Evolutionary conservation across 2,113 vertebrate species (phyloP), one percentile per base, ranked within the genome.

Genomic region (Spea multiplicata): DNA sequence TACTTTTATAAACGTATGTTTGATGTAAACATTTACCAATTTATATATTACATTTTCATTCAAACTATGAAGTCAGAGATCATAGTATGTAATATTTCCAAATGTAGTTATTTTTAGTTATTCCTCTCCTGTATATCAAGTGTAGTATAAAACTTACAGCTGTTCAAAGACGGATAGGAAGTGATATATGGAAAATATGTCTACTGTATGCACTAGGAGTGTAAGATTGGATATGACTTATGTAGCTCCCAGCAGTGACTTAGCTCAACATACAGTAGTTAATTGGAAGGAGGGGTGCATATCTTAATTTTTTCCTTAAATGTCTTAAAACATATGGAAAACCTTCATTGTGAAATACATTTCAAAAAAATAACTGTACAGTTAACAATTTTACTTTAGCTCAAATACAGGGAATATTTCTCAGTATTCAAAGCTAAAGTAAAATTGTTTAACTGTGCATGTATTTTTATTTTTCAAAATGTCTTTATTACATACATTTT

Each of bases 161-260:
- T 75, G 64, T 52, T 45, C 52, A 55, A 66, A 30, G 44, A 44
- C 44, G 66, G 65, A 75, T 75, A 55, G 48, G 66, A 75, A 75
- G 74, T 75, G 74, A 75, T 75, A 44, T 67, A 64, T 75, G 48
- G 74, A 66, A 75, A 66, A 67, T 67, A 62, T 75, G 55, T 75
- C 67, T 66, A 67, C 49, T 75, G 64, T 67, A 75, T 67, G 74
- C 73, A 75, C 13, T 67, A 50, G 64, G 64, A 55, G 74, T 55
- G 67, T 57, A 67, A 75, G 67, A 75, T 67, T 17, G 65, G 44
- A 75, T 67, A 67, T 75, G 74, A 75, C 74, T 67, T 75, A 66
- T 67, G 74, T 67, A 75, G 74, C 67, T 75, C 74, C 74, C 74
- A 75, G 74, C 67, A 64, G 74, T 75, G 66, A 75, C 74, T 75